Base-by-base conservation (phyloP, 2,797 vertebrate genomes). In the Amniataba percoides region DNA sequence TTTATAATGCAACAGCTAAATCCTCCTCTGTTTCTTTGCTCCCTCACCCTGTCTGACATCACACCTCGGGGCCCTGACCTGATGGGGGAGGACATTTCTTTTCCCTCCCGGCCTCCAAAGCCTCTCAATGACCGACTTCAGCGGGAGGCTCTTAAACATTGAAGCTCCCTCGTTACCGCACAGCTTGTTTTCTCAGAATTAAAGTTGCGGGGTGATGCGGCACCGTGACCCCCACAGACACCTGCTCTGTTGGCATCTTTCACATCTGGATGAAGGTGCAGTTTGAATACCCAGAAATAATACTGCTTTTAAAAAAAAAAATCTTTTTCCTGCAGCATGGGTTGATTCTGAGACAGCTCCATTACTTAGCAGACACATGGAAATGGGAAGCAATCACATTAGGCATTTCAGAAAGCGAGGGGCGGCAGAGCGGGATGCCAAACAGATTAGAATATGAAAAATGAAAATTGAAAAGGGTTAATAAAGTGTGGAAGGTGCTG, bases 401-500 rank as follows among this genome's bases (percentile, higher is more conserved):
- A 78, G 68, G 46, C 55, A 11, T 74, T 78, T 81, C 39, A 67
- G 64, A 79, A 49, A 65, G 69, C 55, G 12, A 84, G 71, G 42
- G 67, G 36, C 53, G 73, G 65, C 82, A 72, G 71, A 87, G 70
- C 51, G 51, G 71, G 59, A 70, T 51, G 55, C 80, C 74, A 55
- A 88, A 64, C 77, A 80, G 66, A 83, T 83, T 73, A 74, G 52
- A 73, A 67, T 42, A 31, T 74, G 51, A 80, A 67, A 89, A 83
- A 86, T 86, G 67, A 66, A 83, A 83, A 81, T 61, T 77, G 71
- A 89, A 82, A 84, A 80, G 52, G 71, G 71, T 82, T 88, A 85
- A 87, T 87, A 84, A 82, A 81, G 63, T 80, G 81, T 59, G 58
- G 78, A 78, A 61, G 23, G 27, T 5, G 5, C 5, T 31, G 27